Evolutionary conservation across 2,888 invertebrate species (phyloP).

Genomic region (Pogonocherus hispidulus): DNA sequence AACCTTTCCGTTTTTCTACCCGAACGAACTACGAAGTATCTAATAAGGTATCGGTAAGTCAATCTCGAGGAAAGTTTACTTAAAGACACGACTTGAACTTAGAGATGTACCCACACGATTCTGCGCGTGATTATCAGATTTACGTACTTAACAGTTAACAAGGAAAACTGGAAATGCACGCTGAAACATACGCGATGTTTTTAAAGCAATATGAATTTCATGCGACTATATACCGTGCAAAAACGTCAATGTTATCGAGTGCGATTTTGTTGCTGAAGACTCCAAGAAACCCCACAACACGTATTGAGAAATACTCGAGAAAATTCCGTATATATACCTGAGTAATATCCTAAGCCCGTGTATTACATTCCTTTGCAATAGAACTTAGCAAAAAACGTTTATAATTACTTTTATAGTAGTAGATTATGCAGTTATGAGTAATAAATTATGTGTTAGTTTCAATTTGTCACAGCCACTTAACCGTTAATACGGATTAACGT

Average conservation of each 20-base stretch:
- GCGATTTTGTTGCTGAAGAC: too few species aligned
- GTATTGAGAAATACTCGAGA: too few species aligned
- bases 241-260: too few species aligned
- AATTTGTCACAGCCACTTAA: neutral
- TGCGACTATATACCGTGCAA: too few species aligned
- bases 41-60: neutral
- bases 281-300: too few species aligned
- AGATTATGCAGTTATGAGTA: neutral
- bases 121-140: neutral
- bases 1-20: neutral
- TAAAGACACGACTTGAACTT: neutral
- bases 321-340: too few species aligned
- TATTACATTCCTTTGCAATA: too few species aligned
- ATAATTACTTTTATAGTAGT: neutral
- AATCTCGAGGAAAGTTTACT: neutral
- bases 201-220: too few species aligned
- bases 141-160: neutral
- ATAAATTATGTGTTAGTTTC: neutral
- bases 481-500: neutral
- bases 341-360: too few species aligned
- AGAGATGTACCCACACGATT: neutral
- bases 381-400: neutral
- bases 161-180: neutral
- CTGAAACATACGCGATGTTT: too few species aligned
- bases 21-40: neutral